Conservation (phyloP, 92 coral and sea anemone species). For the Plumapathes pennacea region DNA sequence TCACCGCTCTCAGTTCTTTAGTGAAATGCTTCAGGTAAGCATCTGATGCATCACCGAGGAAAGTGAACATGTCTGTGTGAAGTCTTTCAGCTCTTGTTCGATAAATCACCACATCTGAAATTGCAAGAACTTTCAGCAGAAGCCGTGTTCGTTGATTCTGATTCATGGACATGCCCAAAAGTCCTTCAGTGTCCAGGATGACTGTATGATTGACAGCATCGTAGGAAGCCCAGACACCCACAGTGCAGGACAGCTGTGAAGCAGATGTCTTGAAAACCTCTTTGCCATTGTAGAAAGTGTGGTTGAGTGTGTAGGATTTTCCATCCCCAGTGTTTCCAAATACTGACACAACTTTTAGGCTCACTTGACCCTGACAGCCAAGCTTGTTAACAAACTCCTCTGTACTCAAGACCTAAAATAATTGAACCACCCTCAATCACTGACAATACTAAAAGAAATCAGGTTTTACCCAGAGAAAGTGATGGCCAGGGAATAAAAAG, state of each 20-base stretch:
- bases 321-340: constrained; percentile 99
- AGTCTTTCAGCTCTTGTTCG: constrained; percentile 96
- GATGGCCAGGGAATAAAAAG: too few relatives aligned
- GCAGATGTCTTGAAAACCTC: constrained; percentile 92
- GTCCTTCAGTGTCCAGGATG: constrained; percentile 92
- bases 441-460: too few relatives aligned
- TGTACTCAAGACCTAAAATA: constrained; percentile 67
- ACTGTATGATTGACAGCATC: constrained; percentile 63
- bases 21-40: constrained; percentile 95
- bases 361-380: constrained; percentile 56
- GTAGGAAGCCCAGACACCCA: constrained; percentile 98
- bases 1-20: constrained; percentile 83
- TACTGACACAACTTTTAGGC: constrained; percentile 88
- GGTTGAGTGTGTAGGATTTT: constrained; percentile 91
- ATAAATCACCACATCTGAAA: constrained; percentile 87
- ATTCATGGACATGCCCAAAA: constrained; percentile 89
- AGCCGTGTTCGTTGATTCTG: constrained; percentile 84
- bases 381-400: constrained; percentile 73
- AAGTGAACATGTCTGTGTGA: constrained; percentile 94
- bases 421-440: too few relatives aligned
- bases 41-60: constrained; percentile 98
- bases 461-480: too few relatives aligned
- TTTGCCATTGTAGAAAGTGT: constrained; percentile 80
- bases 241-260: constrained; percentile 95
- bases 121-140: constrained; percentile 87